A percentile compares a stretch with the other conserved stretches of the same genome.
These are phyloP conservation scores for Takifugu flavidus DNA, from an alignment of 2,113 vertebrate genomes.

Conservation along the genomic window DNA sequence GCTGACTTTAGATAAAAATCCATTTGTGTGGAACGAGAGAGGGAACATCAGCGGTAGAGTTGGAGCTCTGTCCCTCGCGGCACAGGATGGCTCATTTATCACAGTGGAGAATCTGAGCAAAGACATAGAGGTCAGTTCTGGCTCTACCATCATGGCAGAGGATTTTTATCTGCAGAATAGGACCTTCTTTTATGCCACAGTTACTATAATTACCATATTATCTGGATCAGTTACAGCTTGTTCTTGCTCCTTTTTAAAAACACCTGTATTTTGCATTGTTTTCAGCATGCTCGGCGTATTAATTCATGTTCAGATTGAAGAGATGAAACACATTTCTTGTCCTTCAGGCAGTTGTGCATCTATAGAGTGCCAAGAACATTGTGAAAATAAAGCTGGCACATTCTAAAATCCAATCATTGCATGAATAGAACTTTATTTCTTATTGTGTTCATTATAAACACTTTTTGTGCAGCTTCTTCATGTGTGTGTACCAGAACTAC, in stretches of 20 bases:
- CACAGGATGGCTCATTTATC: constrained; percentile 73
- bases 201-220: no score
- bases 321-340: no score
- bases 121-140: constrained; percentile 80
- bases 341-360: no score
- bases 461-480: background rate
- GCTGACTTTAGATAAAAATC: constrained; percentile 80
- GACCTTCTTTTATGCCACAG: background rate
- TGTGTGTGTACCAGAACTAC: no score
- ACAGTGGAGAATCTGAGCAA: constrained; percentile 77
- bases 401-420: no score
- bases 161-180: background rate
- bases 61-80: constrained; percentile 78
- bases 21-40: constrained; percentile 72
- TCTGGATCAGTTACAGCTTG: no score
- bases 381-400: no score
- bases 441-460: background rate
- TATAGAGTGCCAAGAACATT: no score
- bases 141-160: no score
- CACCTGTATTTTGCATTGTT: constrained; percentile 1
- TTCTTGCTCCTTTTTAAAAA: no score
- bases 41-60: constrained; percentile 75
- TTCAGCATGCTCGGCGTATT: background rate
- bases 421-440: no score
- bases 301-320: no score